phyloP scores from a whole-genome alignment of 2,888 invertebrate genomes.

The Lypha dubia region DNA sequence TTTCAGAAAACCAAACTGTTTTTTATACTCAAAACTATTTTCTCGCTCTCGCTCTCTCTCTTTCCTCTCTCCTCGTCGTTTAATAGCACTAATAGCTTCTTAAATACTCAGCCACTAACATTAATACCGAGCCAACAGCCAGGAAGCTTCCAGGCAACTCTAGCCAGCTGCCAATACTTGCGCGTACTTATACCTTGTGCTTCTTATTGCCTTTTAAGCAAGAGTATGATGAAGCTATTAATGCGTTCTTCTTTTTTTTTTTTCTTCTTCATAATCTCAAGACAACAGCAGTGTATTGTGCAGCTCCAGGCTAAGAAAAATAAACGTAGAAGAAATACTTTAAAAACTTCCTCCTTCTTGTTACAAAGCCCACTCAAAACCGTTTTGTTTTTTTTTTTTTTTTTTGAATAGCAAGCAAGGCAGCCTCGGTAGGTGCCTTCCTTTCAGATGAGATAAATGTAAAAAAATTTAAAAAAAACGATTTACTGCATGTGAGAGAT shows the following conservation, averaged over 20 bases:
- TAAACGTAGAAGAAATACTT: conserved; percentile 44
- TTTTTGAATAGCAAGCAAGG: conserved; percentile 12
- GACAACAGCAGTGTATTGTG: conserved; percentile 6
- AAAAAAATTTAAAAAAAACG: conserved; percentile 32
- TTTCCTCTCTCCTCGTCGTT: conserved; percentile 51
- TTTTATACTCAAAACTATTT: neutral
- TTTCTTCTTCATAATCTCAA: conserved; percentile 22
- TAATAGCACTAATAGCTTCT: conserved; percentile 66
- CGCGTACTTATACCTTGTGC: neutral
- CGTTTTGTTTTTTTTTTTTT: no score
- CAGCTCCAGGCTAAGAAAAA: conserved; percentile 51
- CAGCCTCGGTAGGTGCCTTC: neutral
- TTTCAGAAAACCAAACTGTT: neutral
- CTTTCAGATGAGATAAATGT: neutral
- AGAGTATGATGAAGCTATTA: conserved; percentile 61
- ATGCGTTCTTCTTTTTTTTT: no score
- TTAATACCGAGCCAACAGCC: conserved; percentile 22
- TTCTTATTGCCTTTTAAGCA: conserved; percentile 24
- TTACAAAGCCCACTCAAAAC: conserved; percentile 13
- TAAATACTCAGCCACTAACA: conserved; percentile 55
- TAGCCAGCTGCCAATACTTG: neutral
- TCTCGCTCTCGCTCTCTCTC: neutral
- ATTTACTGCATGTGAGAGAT: conserved; percentile 23
- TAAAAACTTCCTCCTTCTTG: conserved; percentile 32
- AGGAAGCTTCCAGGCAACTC: neutral